A percentile compares a stretch with the other conserved stretches of the same genome.
These are phyloP conservation scores for Drosophila koepferae DNA, from an alignment of 2,888 invertebrate genomes.

Conservation along the genomic window DNA sequence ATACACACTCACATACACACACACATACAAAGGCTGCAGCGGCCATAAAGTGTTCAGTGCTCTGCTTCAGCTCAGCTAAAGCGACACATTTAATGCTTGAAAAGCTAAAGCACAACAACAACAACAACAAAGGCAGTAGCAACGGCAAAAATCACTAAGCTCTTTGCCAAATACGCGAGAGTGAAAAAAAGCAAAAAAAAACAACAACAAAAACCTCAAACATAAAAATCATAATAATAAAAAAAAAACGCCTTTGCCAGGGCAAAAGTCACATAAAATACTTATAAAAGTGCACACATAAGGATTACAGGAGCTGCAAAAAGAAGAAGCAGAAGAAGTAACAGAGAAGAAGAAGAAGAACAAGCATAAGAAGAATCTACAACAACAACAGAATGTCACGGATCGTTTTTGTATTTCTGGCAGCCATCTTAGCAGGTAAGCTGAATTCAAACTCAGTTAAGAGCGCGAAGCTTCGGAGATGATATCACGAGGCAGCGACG, in stretches of 20 bases:
- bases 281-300: constrained; percentile 54
- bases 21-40: constrained; percentile 43
- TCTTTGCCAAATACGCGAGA: constrained; percentile 60
- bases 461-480: constrained; percentile 38
- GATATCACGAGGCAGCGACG: constrained; percentile 62
- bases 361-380: not conserved
- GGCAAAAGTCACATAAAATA: constrained; percentile 47
- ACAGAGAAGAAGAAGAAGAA: not conserved
- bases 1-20: not conserved
- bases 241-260: constrained; percentile 41
- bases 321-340: constrained; percentile 15
- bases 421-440: constrained; percentile 83
- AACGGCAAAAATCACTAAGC: constrained; percentile 54
- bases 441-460: constrained; percentile 19
- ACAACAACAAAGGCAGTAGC: constrained; percentile 36
- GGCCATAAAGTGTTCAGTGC: constrained; percentile 68
- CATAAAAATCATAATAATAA: constrained; percentile 37
- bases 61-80: constrained; percentile 37
- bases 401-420: constrained; percentile 78
- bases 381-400: constrained; percentile 63
- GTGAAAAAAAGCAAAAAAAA: constrained; percentile 28
- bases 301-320: constrained; percentile 46
- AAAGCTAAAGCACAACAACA: constrained; percentile 59
- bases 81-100: constrained; percentile 72
- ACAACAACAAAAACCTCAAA: constrained; percentile 26